Base-by-base conservation (phyloP, 2,888 invertebrate genomes). In the Auanema sp. region DNA sequence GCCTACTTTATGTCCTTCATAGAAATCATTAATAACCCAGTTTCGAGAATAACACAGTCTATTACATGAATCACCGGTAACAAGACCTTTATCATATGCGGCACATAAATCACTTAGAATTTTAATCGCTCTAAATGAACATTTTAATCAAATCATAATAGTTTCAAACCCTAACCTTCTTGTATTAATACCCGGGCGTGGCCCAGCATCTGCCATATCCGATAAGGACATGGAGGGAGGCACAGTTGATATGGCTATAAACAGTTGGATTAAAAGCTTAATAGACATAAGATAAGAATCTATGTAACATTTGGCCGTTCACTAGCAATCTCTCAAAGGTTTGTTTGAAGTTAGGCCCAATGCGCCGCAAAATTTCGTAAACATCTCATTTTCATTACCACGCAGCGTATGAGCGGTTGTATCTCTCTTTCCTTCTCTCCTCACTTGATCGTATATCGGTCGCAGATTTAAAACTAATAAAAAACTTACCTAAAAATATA, bases 11-110 rank as follows among this genome's bases (percentile, higher is more conserved):
- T 77, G 72, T 42, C 72, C 74, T 43, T 79, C 72, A 55, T 78
- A 75, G 51, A 76, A 79, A 58, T 84, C 81, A 14, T 71, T 66
- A 24, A 83, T 65, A 2, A 72, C 63, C 72, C 76, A 83, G 51
- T 80, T 77, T 40, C 70, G 49, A 21, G 64, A 55, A 42, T 64
- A 75, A 60, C 82, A 83, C 6, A 83, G 60, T n/a, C 76, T 71
- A 59, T 69, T 70, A 63, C 83, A 83, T 4, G 80, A 68, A 60
- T 81, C 81, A 12, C 83, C 83, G 5, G 78, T 71, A 1, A 77
- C 64, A 21, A 69, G 61, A 6, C 76, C 71, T 18, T 64, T 54
- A 18, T 65, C 58, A 60, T 77, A 80, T 0, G 70, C 73, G 41
- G 71, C 68, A 58, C 81, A 81, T 23, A 81, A 63, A 12, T 69